These are phyloP conservation scores for Ptyas mucosa DNA, from an alignment of 2,113 vertebrate genomes.

Conservation along the genomic window DNA sequence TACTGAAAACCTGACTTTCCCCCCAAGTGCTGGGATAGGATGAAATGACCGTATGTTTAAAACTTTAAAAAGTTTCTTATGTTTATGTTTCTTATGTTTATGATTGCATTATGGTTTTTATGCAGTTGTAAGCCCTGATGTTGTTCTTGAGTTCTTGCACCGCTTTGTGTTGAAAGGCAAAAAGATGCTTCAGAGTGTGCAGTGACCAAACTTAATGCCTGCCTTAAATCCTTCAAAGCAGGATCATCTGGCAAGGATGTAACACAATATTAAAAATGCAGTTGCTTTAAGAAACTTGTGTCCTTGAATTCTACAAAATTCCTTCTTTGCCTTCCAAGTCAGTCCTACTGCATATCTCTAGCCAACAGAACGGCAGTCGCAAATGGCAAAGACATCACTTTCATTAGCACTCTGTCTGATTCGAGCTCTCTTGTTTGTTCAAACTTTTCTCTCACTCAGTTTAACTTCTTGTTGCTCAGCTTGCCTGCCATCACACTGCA, in stretches of 20 bases:
- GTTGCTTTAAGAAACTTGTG: neutral
- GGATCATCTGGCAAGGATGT: neutral
- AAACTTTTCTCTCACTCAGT: neutral
- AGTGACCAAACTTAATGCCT: neutral
- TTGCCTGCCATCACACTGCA: neutral
- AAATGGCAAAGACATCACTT: neutral
- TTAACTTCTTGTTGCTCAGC: neutral
- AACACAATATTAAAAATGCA: neutral
- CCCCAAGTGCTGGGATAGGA: neutral
- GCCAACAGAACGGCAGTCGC: neutral
- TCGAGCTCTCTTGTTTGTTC: neutral
- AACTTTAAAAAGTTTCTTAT: too few relatives aligned
- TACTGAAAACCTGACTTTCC: neutral
- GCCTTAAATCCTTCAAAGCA: neutral
- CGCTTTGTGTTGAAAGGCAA: neutral
- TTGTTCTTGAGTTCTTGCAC: neutral
- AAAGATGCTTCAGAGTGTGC: neutral
- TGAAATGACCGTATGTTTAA: neutral
- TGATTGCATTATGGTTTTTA: neutral
- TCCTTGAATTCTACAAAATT: neutral
- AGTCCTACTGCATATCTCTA: neutral
- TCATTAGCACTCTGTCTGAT: neutral
- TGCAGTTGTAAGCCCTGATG: neutral
- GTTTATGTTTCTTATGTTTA: neutral
- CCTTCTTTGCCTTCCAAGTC: neutral